Conservation (phyloP, 2,797 vertebrate species). For the Pseudomugil tenellus region DNA sequence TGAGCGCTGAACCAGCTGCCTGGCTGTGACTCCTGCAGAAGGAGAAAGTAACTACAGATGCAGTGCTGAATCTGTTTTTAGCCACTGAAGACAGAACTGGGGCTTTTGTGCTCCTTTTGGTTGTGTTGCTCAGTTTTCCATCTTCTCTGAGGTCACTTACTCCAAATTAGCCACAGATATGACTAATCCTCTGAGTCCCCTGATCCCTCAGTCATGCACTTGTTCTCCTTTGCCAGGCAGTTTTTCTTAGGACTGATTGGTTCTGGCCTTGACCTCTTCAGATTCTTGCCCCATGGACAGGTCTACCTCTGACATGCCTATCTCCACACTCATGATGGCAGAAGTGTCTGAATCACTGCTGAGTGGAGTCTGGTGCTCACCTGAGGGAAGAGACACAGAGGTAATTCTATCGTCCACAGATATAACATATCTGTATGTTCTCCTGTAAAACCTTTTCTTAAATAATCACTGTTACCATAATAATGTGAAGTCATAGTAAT, state of each 20-base stretch:
- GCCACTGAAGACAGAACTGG: conserved; percentile 57
- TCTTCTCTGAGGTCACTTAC: conserved; percentile 38
- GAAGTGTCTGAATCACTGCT: conserved; percentile 94
- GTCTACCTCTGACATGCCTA: conserved; percentile 87
- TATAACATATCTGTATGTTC: neutral
- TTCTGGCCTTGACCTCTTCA: conserved; percentile 89
- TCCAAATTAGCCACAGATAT: conserved; percentile 16
- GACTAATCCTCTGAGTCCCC: conserved; percentile 26
- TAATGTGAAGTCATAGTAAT: neutral
- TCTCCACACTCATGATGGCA: conserved; percentile 86
- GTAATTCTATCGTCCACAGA: conserved; percentile 1
- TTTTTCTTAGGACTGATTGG: conserved; percentile 29
- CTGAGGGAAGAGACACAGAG: conserved; percentile 74
- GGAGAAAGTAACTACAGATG: conserved; percentile 37
- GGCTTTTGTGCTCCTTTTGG: conserved; percentile 62
- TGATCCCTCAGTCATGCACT: conserved; percentile 25
- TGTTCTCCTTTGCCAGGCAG: conserved; percentile 18
- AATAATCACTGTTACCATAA: neutral
- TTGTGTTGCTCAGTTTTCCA: conserved; percentile 80
- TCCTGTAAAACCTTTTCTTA: neutral
- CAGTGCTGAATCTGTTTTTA: conserved; percentile 21
- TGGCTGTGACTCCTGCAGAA: conserved; percentile 38
- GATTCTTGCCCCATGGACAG: conserved; percentile 87
- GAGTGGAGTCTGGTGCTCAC: conserved; percentile 89
- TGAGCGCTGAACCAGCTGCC: conserved; percentile 41